Base-by-base conservation (phyloP, 1,140 invertebrate species). In the Penaeus chinensis region DNA sequence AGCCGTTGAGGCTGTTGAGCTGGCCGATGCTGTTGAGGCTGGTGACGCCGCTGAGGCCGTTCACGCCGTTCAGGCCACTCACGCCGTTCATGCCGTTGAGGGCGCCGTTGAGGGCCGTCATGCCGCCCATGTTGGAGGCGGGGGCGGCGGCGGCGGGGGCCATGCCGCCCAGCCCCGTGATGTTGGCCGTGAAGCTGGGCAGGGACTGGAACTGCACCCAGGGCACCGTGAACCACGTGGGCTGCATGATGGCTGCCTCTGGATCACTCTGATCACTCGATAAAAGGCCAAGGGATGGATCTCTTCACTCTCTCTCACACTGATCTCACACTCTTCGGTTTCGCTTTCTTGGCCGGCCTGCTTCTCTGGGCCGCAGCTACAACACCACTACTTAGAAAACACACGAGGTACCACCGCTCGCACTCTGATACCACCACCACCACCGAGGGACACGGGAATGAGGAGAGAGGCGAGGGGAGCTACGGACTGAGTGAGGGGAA, bases 161-260 rank as follows among this genome's bases (percentile, higher is more conserved):
- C 82, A 85, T 77, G 74, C 78, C 74, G 7, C 74, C 84, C 16
- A 85, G 42, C n/a, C 54, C 61, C 4, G 83, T 62, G 5, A 84
- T 47, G 71, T 76, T 76, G 54, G 83, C 27, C 3, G 54, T 54
- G 61, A 85, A 85, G 27, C 32, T 78, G 5, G 84, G 84, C 27
- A 85, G 74, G 20, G 84, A 85, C 76, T 85, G 84, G 74, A 85
- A 85, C 61, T 85, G 84, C 22, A 85, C 84, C 84, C 84, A 85
- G 20, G 84, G 84, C 18, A 85, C 84, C 5, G 84, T 79, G 27
- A 85, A 85, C 84, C 84, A 85, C 32, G 84, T 76, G 16, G 84
- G 84, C 74, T 85, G 84, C 84, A 85, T 85, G 19, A 54, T 84
- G 42, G 16, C 20, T 19, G 79, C 60, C 54, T 27, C 62, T 27